Evolutionary conservation across 2,888 invertebrate species (phyloP).

Genomic region (Standfussiana lucernea): DNA sequence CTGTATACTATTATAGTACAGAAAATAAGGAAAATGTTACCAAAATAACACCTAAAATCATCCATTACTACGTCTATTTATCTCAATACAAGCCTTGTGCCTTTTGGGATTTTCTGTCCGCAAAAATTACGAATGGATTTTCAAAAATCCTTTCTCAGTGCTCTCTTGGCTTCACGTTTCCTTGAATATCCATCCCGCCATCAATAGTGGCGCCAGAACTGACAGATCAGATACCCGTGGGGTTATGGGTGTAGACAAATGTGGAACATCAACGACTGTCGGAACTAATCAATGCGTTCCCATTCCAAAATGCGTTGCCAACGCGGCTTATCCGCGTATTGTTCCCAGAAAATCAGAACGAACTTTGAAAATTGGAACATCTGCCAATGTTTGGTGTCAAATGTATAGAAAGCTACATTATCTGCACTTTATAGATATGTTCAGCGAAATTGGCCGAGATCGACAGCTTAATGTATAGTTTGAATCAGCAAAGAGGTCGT

Average conservation of each 20-base stretch:
- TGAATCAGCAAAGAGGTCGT: conserved; percentile 40
- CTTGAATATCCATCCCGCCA: not conserved
- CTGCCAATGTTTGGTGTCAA: conserved; percentile 29
- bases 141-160: not conserved
- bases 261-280: conserved; percentile 21
- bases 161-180: not conserved
- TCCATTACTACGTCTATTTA: not conserved
- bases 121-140: not conserved
- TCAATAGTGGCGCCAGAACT: not conserved
- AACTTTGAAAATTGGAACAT: conserved; percentile 41
- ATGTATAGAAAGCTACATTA: conserved; percentile 45
- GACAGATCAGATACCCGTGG: conserved; percentile 1
- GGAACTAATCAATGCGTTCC: conserved; percentile 57
- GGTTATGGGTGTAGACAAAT: conserved; percentile 16
- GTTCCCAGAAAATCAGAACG: conserved; percentile 45
- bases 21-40: conserved; percentile 18
- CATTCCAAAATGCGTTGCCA: conserved; percentile 46
- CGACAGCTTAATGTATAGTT: conserved; percentile 43
- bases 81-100: not conserved
- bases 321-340: conserved; percentile 53
- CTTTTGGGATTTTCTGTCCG: not conserved
- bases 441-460: conserved; percentile 33
- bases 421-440: conserved; percentile 31
- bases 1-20: not conserved
- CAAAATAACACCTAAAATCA: conserved; percentile 3